Evolutionary conservation across 1,140 invertebrate genomes (phyloP).

Genomic region (Pseudomyrmex pallidus): DNA sequence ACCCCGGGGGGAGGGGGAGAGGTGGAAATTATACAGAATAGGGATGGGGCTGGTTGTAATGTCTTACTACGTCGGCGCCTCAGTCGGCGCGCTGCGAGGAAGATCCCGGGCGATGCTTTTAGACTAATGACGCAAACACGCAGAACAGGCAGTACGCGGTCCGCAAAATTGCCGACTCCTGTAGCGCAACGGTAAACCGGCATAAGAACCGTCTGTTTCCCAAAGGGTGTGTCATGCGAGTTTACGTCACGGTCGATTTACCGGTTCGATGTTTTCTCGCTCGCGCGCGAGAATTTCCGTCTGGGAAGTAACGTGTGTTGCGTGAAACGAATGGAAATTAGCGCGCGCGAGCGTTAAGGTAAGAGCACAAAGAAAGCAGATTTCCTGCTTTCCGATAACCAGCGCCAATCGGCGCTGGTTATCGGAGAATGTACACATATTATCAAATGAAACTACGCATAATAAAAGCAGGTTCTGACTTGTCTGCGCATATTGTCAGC

Average conservation of each 20-base stretch:
- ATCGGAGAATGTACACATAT: not conserved
- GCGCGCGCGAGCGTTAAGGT: not conserved
- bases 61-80: conserved; percentile 72
- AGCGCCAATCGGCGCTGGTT: no score
- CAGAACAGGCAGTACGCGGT: conserved; percentile 66
- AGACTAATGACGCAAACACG: conserved; percentile 80
- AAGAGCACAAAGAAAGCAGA: no score
- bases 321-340: not conserved
- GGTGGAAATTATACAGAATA: conserved; percentile 79
- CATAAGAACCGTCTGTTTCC: conserved; percentile 22
- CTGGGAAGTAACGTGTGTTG: not conserved
- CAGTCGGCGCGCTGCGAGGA: conserved; percentile 63
- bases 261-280: conserved; percentile 18
- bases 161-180: conserved; percentile 70
- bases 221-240: conserved; percentile 12
- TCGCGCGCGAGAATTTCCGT: not conserved
- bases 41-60: conserved; percentile 72
- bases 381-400: no score
- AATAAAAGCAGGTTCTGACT: conserved; percentile 2
- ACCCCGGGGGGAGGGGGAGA: conserved; percentile 33
- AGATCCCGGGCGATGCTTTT: conserved; percentile 77
- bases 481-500: no score
- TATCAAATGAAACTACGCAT: not conserved
- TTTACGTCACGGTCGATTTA: conserved; percentile 31
- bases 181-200: conserved; percentile 36